Evolutionary conservation across 2,797 vertebrate genomes (phyloP), one percentile per base, ranked within the genome.

Genomic region (Mionectes olivaceus): DNA sequence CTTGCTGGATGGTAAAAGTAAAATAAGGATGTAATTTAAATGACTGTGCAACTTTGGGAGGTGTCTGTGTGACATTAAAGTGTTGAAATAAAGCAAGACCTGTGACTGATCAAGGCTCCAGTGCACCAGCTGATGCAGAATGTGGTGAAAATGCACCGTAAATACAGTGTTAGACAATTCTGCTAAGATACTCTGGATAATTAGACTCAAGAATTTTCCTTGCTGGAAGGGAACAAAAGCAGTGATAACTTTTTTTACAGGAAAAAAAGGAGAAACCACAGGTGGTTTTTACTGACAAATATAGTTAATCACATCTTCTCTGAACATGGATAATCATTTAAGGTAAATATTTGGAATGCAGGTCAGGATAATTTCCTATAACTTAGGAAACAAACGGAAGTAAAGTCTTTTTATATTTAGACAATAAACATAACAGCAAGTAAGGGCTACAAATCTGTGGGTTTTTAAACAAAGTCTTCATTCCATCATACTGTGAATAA

Each of bases 241-340:
- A 32, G 5, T 4, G 19, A 37, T 57, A 25, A 0, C 0, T 11
- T 30, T 57, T 37, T 37, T 8, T 27, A 0, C 27, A 41, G 37
- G 33, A 87, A 74, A 87, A 74, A 15, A 52, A 19, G n/a, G 21
- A 60, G n/a, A 57, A 39, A 8, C 22, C 35, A 47, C 18, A 78
- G n/a, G 25, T 59, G 24, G 2, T 13, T 85, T 57, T 73, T 64
- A 33, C 19, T 55, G 64, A 30, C 28, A 69, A 50, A 49, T 64
- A 28, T 3, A 73, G 13, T 19, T 50, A 78, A 83, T 25, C 15
- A 22, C n/a, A 19, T 75, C 35, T 39, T 74, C 25, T 64, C 5
- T 59, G 81, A 60, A 52, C 4, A 3, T 17, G 12, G 24, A 13
- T 79, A 32, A 83, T 57, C 14, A 30, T 52, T 69, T 49, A 46